Base-by-base conservation (phyloP, 2,113 vertebrate species). In the Haemorhous mexicanus region DNA sequence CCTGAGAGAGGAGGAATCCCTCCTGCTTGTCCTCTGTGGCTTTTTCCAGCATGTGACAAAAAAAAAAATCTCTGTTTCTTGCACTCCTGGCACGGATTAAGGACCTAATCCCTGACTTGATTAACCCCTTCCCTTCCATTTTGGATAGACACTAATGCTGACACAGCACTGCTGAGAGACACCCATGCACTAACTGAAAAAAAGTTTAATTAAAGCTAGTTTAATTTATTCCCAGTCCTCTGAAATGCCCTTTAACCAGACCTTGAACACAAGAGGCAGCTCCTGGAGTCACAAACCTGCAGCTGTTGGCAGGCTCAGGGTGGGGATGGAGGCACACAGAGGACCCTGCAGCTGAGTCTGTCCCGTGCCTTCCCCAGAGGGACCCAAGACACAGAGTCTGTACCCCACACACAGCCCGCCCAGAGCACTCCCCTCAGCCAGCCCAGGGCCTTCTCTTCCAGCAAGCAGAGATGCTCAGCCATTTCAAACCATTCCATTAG, bases 321-420 rank as follows among this genome's bases (percentile, higher is more conserved):
- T 1, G 11, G 33, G 70, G 35, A 28, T 3, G 27, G 28, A 70
- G 32, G 62, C n/a, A 16, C 0, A 73, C 46, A 62, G 9, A 5
- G 0, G 0, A 5, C 20, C 8, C 37, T 1, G 16, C n/a, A n/a
- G n/a, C n/a, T 43, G 14, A 21, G 23, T 0, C 23, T 49, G 55
- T 13, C 1, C 5, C 39, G 44, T 10, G 11, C 55, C 55, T 11
- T 2, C 49, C 70, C 49, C 61, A 3, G 19, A 5, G 27, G 64
- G 26, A 26, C 20, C 1, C 32, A 17, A 52, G 16, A 35, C 43
- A 1, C 9, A 6, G 33, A 0, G 62, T 13, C 10, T 4, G 27
- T 3, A 5, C 53, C 6, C 61, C 28, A 5, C 27, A 17, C 39
- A 2, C 44, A 2, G 47, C 23, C 47, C 22, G 3, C 21, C 43